These are phyloP conservation scores for Ptilodon capucinus DNA, from an alignment of 2,888 invertebrate genomes.

Conservation along the genomic window DNA sequence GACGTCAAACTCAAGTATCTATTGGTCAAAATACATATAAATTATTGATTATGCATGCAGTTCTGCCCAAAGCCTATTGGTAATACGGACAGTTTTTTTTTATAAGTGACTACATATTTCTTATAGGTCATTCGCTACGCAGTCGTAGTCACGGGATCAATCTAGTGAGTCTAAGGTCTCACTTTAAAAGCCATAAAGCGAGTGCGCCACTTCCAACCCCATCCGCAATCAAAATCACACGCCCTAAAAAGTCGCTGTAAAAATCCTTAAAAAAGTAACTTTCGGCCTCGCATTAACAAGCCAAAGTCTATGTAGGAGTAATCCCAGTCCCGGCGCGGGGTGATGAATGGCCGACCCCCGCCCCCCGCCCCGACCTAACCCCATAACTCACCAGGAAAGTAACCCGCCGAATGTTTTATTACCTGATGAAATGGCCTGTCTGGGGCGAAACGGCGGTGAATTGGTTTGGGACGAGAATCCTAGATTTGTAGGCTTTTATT, in stretches of 20 bases:
- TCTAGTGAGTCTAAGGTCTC: too few species aligned
- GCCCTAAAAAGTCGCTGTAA: constrained; percentile 5
- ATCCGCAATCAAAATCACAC: not conserved
- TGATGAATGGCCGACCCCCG: constrained; percentile 56
- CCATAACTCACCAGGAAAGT: constrained; percentile 62
- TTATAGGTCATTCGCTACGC: too few species aligned
- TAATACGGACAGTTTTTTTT: too few species aligned
- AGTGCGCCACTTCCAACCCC: not conserved
- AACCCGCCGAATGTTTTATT: constrained; percentile 68
- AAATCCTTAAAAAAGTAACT: constrained; percentile 25
- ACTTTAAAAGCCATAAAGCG: too few species aligned
- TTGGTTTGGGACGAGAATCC: constrained; percentile 27
- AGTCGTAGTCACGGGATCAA: too few species aligned
- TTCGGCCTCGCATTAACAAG: constrained; percentile 41
- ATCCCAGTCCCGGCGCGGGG: constrained; percentile 32
- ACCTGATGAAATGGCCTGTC: constrained; percentile 68
- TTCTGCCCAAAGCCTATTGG: too few species aligned
- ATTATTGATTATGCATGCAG: too few species aligned
- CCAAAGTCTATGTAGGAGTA: constrained; percentile 50
- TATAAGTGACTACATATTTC: too few species aligned
- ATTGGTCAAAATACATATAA: too few species aligned
- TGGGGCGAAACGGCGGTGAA: constrained; percentile 44
- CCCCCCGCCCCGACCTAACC: constrained; percentile 52
- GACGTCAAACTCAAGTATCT: too few species aligned
- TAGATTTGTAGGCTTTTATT: constrained; percentile 1